Base-by-base conservation (phyloP, 2,113 vertebrate genomes). In the Ariopsis seemanni region DNA sequence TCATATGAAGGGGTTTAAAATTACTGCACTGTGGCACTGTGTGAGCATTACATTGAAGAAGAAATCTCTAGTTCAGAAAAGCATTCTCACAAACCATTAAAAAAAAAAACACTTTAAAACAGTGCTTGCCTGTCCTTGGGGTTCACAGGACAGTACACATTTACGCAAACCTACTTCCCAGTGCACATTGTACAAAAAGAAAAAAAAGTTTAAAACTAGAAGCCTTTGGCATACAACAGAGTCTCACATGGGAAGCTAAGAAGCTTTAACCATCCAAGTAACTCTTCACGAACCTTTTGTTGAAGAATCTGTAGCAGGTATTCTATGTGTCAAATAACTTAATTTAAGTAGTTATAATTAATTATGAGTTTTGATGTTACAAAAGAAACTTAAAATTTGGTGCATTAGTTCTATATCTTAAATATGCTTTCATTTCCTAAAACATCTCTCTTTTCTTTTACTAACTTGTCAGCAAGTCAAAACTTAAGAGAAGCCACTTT, bases 11-110 rank as follows among this genome's bases (percentile, higher is more conserved):
- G 63, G 52, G 12, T 58, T 82, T 85, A 88, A 86, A 93, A 92
- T 93, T 82, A 90, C 77, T 91, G 74, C 58, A 75, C 82, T 60
- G 63, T 82, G 85, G 57, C 5, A 7, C 60, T 34, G 67, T 18
- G 57, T 80, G n/a, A 62, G 53, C 25, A 72, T 69, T 72, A 69
- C 6, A 27, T 50, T 80, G 58, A 84, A n/a, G 74, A 85, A 82
- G 57, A 85, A 89, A 88, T 83, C 83, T 75, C 15, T 42, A 11
- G 25, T 50, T 82, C 27, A 52, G 27, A 50, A 48, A 74, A 89
- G 72, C 55, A 82, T 79, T 7, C n/a, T 55, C 52, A 55, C 12
- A 30, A 79, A 55, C 50, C 25, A 55, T 12, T 53, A 53, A n/a
- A 63, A 22, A 48, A 74, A 75, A 77, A 52, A n/a, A 15, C 50